Conservation (phyloP, 2,113 vertebrate genomes). For the Xenotilapia longispinis region DNA sequence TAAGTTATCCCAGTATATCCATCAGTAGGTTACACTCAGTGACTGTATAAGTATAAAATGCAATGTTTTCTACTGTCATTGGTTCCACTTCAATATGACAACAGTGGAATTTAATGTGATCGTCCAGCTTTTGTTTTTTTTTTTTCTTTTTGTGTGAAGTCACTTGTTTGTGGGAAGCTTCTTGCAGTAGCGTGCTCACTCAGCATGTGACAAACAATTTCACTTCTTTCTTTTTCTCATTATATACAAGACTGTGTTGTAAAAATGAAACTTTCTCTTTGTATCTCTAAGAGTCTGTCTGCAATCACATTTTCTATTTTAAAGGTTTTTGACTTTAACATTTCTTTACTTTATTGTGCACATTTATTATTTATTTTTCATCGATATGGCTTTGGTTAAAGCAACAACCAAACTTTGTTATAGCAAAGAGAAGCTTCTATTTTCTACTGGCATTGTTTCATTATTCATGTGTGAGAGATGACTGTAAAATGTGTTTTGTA, state of each 20-base stretch:
- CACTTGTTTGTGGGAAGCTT: neutral
- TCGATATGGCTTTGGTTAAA: neutral
- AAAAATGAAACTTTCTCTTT: neutral
- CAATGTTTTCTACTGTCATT: neutral
- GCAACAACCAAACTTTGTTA: neutral
- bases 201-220: neutral
- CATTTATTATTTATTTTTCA: neutral
- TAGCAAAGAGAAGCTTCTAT: neutral
- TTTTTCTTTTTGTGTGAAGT: neutral
- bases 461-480: neutral
- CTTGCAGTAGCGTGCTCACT: neutral
- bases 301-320: neutral
- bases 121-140: neutral
- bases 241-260: neutral
- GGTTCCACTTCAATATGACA: neutral
- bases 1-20: neutral
- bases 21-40: neutral
- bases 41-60: neutral
- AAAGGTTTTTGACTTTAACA: neutral
- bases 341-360: neutral
- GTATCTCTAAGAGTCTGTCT: neutral
- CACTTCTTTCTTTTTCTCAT: neutral
- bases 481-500: neutral
- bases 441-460: neutral
- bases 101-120: neutral